Conservation (phyloP, 2,797 vertebrate genomes). For the Gallinago nigripennis region DNA sequence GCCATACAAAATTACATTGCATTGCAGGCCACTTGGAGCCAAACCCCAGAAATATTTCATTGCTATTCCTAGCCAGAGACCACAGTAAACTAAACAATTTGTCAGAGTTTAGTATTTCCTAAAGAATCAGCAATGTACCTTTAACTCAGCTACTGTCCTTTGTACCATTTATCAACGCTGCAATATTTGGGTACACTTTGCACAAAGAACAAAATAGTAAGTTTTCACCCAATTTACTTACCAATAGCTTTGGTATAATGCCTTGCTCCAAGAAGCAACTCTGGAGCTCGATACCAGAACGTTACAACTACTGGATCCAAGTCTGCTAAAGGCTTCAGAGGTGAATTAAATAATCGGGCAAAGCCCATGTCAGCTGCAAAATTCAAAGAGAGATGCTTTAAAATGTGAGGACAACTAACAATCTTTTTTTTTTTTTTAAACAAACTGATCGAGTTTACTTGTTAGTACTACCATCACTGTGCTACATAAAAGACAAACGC, state of each 20-base stretch:
- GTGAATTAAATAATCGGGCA: constrained; percentile 99
- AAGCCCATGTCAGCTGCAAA: constrained; percentile 98
- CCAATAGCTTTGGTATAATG: constrained; percentile 99
- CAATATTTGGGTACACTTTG: background rate
- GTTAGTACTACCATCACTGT: constrained; percentile 30
- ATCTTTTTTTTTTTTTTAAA: background rate
- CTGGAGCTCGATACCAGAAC: constrained; percentile 99
- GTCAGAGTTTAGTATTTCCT: background rate
- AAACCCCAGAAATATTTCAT: background rate
- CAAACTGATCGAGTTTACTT: constrained; percentile 13
- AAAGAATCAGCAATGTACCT: background rate
- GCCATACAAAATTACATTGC: background rate
- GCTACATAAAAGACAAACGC: constrained; percentile 38
- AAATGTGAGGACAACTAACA: constrained; percentile 14
- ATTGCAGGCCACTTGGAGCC: background rate
- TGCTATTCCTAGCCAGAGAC: background rate
- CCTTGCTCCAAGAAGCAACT: constrained; percentile 96
- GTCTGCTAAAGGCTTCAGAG: constrained; percentile 99
- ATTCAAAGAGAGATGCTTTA: constrained; percentile 58
- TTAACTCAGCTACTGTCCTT: background rate
- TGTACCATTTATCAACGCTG: background rate
- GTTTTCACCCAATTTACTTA: constrained; percentile 74
- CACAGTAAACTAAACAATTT: background rate
- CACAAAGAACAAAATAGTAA: background rate
- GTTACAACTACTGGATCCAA: constrained; percentile 99